These are phyloP conservation scores for Colletes collaris DNA, from an alignment of 2,888 invertebrate species.

Conservation along the genomic window DNA sequence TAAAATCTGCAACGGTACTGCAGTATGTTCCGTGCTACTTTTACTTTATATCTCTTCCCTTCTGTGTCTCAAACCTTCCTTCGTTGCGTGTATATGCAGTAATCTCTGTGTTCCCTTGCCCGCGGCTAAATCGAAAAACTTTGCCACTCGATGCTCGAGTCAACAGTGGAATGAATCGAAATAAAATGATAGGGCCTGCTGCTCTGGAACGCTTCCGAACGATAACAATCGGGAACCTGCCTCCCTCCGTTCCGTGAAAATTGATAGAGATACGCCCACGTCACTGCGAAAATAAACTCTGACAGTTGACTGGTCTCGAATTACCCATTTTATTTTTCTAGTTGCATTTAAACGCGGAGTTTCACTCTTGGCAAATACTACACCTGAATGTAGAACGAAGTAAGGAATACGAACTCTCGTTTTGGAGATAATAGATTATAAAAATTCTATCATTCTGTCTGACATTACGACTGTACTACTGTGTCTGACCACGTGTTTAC, in stretches of 20 bases:
- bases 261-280: not conserved
- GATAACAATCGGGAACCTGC: constrained; percentile 26
- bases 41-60: constrained; percentile 43
- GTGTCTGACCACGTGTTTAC: too few relatives aligned
- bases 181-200: constrained; percentile 67
- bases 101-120: constrained; percentile 35
- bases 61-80: constrained; percentile 24
- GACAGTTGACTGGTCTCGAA: too few relatives aligned
- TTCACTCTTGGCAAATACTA: too few relatives aligned
- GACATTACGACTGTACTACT: too few relatives aligned
- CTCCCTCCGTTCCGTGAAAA: not conserved
- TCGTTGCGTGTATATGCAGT: constrained; percentile 32
- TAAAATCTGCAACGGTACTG: constrained; percentile 52
- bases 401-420: too few relatives aligned
- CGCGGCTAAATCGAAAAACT: constrained; percentile 70
- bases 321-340: too few relatives aligned
- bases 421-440: too few relatives aligned
- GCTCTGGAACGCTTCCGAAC: constrained; percentile 29
- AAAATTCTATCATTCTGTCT: too few relatives aligned
- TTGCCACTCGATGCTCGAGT: constrained; percentile 64
- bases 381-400: too few relatives aligned
- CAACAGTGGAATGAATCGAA: constrained; percentile 63
- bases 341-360: too few relatives aligned
- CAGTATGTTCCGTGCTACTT: constrained; percentile 46
- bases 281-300: too few relatives aligned